Evolutionary conservation across 2,113 vertebrate species (phyloP), one percentile per base, ranked within the genome.

Genomic region (Psilopsiagon aurifrons): DNA sequence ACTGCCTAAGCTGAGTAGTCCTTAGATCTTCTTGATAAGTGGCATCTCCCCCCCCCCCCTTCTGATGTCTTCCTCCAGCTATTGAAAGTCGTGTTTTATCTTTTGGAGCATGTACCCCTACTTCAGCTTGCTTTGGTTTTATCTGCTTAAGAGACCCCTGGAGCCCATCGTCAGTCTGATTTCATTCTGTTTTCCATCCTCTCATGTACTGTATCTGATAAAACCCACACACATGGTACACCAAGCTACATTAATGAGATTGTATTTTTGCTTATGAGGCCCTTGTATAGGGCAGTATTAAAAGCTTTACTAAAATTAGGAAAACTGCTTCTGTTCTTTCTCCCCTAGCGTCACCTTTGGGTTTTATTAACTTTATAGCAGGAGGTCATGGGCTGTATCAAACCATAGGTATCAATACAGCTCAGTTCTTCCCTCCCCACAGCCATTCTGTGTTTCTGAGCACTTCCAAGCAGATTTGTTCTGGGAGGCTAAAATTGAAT

Each of bases 141-240:
- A 9, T n/a, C 22, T 43, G 27, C 60, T 27, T 64, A n/a, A 60
- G 43, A 52, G 18, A 17, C 43, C 17, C 17, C 24, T 74, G 13
- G 2, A 31, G 49, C 33, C 63, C n/a, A 13, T 43, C 29, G 7
- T 5, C 0, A 0, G 17, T 62, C 62, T 82, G 10, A 2, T 1
- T 46, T 60, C 7, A 2, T 46, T 59, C 37, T 35, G 1, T n/a
- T 87, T 83, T 44, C 23, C 46, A 20, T 43, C 69, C n/a, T 0
- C 47, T 77, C 17, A 0, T 31, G 19, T 75, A 3, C 5, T 52
- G 11, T 60, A 41, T 46, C 47, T 54, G 29, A 24, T 8, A 16
- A 55, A 76, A 63, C 54, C 6, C 47, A 16, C 1, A 1, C 15
- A 5, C 2, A 0, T 7, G 41, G 27, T 44, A 10, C 12, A 9